Evolutionary conservation across 2,888 invertebrate species (phyloP).

Genomic region (Liopterus haemorrhoidalis): DNA sequence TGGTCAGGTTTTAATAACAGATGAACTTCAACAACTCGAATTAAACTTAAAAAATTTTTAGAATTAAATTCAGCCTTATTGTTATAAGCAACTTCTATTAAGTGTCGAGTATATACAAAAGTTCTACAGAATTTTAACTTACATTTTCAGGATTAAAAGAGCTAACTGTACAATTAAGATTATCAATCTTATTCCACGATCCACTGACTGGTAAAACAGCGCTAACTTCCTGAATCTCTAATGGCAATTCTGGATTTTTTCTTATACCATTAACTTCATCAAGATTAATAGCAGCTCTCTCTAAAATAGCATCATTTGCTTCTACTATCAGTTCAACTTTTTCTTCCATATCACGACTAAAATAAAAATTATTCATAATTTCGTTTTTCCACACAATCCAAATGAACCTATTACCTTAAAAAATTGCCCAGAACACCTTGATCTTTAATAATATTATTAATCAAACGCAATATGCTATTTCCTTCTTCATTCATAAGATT

Average conservation of each 20-base stretch:
- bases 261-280: slow-evolving; percentile 61
- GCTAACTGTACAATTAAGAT: slow-evolving; percentile 37
- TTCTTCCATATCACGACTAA: slow-evolving; percentile 53
- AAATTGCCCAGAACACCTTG: slow-evolving; percentile 55
- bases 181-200: slow-evolving; percentile 53
- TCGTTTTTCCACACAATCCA: background rate
- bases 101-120: no score
- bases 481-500: slow-evolving; percentile 59
- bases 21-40: no score
- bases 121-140: background rate
- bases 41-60: no score
- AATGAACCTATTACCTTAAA: slow-evolving; percentile 38
- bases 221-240: slow-evolving; percentile 47
- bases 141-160: slow-evolving; percentile 21
- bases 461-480: slow-evolving; percentile 56
- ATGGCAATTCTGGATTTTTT: slow-evolving; percentile 49
- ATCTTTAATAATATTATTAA: slow-evolving; percentile 52
- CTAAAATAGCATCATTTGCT: slow-evolving; percentile 76
- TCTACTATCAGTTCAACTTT: slow-evolving; percentile 73
- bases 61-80: no score
- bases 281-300: slow-evolving; percentile 68
- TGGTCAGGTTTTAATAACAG: no score
- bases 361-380: slow-evolving; percentile 10
- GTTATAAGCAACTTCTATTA: no score
- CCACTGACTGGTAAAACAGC: slow-evolving; percentile 48